These are phyloP conservation scores for Rhinopomastus cyanomelas DNA, from an alignment of 2,113 vertebrate genomes.

Conservation along the genomic window DNA sequence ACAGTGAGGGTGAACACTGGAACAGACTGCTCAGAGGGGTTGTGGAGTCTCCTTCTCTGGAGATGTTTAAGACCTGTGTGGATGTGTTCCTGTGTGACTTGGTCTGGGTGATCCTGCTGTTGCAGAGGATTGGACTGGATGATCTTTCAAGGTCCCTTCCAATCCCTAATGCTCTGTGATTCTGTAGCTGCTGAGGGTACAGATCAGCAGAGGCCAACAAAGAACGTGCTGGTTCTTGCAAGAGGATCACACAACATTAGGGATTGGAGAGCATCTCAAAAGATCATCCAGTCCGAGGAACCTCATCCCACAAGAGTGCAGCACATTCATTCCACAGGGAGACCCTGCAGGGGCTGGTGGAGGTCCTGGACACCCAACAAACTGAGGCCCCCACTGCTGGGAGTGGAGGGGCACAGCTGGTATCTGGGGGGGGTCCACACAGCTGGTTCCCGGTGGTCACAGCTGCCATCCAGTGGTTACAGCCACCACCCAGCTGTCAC, in stretches of 20 bases:
- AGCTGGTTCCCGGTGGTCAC: not conserved
- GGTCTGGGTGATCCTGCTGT: too few relatives aligned
- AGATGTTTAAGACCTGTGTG: too few relatives aligned
- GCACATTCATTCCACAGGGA: accelerated
- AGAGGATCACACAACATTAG: too few relatives aligned
- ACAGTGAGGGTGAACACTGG: too few relatives aligned
- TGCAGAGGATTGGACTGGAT: too few relatives aligned
- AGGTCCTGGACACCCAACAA: accelerated
- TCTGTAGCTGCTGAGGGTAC: accelerated
- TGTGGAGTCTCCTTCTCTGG: too few relatives aligned
- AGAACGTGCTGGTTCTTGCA: not conserved
- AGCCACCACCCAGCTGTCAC: not conserved
- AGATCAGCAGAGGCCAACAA: not conserved
- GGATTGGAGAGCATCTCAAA: too few relatives aligned
- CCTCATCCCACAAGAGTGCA: accelerated
- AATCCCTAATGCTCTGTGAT: too few relatives aligned
- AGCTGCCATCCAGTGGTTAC: accelerated
- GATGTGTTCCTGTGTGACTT: too few relatives aligned
- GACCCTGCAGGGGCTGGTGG: accelerated
- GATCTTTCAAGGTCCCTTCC: too few relatives aligned
- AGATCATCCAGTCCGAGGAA: accelerated
- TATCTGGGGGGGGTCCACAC: not conserved
- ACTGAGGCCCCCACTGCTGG: accelerated
- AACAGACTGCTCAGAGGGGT: too few relatives aligned
- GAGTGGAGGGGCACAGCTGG: not conserved